Evolutionary conservation across 2,797 vertebrate species (phyloP), one percentile per base, ranked within the genome.

Genomic region (Hippoglossus hippoglossus): DNA sequence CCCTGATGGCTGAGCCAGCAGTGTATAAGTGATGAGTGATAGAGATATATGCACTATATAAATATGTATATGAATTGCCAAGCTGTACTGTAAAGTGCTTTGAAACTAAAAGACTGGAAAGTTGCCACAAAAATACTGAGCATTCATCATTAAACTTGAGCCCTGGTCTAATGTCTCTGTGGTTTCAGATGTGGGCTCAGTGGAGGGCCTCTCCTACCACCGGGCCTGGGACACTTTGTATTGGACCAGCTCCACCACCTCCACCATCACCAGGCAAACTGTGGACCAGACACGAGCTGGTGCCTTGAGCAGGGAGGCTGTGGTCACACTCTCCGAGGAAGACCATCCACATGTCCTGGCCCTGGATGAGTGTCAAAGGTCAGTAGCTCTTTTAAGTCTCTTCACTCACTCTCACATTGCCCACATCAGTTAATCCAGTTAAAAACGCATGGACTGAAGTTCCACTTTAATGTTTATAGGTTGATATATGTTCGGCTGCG

Each of bases 351-450:
- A 99, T 0, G 96, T 96, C 28, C 90, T 99, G 44, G 95, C 96
- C 50, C 90, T 99, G 82, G 98, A 99, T 9, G 98, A 99, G 84
- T 99, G 98, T 87, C 98, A 99, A 82, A 98, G 96, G 97, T 99
- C 90, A 93, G 96, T 88, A 15, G 39, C 56, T 51, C 1, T 28
- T 59, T 22, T 4, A 7, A 34, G 1, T 56, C 44, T 46, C 44
- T 16, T 16, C 6, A n/a, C 1, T 10, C 0, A 25, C 22, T 2
- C 4, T 53, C 24, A 24, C 26, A 39, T 28, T 1, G 41, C 10
- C 9, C 57, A 1, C 11, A 34, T 31, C 28, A 28, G 3, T 50
- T 10, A 44, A 52, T 21, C 4, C 16, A 22, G 46, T 18, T 47
- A 15, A 54, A 58, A 53, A 13, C 18, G 44, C 7, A 2, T 6